Evolutionary conservation across 1,140 invertebrate species (phyloP).

Genomic region (Tetramorium alpestre): DNA sequence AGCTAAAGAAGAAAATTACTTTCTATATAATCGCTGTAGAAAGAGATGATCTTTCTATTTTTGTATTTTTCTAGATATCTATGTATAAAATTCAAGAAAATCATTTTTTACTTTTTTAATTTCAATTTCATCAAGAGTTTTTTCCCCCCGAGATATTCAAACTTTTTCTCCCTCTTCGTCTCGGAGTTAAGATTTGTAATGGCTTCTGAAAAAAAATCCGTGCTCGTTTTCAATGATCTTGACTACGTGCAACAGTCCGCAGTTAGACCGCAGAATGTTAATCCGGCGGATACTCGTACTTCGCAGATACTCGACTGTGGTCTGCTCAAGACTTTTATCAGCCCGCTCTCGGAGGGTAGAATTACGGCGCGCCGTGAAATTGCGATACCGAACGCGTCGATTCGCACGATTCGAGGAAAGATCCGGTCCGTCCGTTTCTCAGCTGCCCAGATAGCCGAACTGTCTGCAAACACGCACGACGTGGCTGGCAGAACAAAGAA

Average conservation of each 20-base stretch:
- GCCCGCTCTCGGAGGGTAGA: conserved; percentile 16
- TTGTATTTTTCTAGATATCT: neutral
- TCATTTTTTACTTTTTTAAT: neutral
- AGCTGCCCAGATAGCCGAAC: conserved; percentile 40
- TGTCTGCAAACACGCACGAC: conserved; percentile 41
- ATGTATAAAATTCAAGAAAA: neutral
- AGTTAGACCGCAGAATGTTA: conserved; percentile 8
- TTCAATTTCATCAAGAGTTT: neutral
- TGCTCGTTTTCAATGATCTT: neutral
- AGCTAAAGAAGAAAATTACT: neutral
- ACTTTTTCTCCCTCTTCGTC: neutral
- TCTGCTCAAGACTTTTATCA: conserved; percentile 37
- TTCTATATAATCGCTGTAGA: neutral
- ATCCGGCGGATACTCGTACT: conserved; percentile 26
- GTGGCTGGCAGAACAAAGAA: conserved; percentile 31
- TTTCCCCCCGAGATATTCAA: neutral
- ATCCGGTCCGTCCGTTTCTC: conserved; percentile 44
- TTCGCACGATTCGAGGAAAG: conserved; percentile 54
- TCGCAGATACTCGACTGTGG: neutral
- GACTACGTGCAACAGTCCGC: neutral
- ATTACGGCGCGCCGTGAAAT: conserved; percentile 41
- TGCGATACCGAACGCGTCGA: conserved; percentile 48
- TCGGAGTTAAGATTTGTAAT: neutral
- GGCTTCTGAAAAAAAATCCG: neutral
- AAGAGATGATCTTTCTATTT: neutral